Percentiles rank a stretch among this genome's conserved stretches.
Conservation (phyloP, 37 sponge, comb jelly and placozoan genomes). For the Chondrilla cf. caribensis region DNA sequence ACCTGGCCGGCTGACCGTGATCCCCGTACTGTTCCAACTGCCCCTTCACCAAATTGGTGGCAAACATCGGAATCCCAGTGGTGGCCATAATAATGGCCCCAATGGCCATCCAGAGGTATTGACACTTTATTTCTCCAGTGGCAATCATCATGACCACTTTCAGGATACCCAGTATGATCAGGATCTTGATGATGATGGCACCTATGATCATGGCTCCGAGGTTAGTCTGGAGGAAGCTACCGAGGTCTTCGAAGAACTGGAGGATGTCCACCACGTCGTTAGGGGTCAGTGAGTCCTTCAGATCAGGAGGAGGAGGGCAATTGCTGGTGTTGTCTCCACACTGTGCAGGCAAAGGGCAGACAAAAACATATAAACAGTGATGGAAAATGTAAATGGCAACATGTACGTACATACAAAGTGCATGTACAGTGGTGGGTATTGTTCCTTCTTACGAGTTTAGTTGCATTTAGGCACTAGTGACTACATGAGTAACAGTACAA, state of each 20-base stretch:
- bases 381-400: neutral
- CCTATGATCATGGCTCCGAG: constrained; percentile 30
- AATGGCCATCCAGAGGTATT: constrained; percentile 16
- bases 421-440: too few relatives aligned
- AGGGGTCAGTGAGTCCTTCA: neutral
- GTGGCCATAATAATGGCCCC: constrained; percentile 16
- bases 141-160: constrained; percentile 64
- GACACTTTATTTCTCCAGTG: constrained; percentile 46
- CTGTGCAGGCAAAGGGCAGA: constrained; percentile 48
- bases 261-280: neutral
- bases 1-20: constrained; percentile 27
- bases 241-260: neutral
- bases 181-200: constrained; percentile 35
- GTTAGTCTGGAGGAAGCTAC: constrained; percentile 17
- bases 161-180: constrained; percentile 42
- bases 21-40: constrained; percentile 9
- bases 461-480: too few relatives aligned
- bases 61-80: constrained; percentile 16
- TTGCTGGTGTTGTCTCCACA: constrained; percentile 57
- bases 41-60: constrained; percentile 8
- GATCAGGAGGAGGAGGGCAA: constrained; percentile 58
- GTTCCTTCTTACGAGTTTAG: too few relatives aligned
- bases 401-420: too few relatives aligned
- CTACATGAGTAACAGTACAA: too few relatives aligned
- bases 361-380: neutral